Conservation (phyloP, 2,113 vertebrate genomes). For the Bolborhynchus lineola region DNA sequence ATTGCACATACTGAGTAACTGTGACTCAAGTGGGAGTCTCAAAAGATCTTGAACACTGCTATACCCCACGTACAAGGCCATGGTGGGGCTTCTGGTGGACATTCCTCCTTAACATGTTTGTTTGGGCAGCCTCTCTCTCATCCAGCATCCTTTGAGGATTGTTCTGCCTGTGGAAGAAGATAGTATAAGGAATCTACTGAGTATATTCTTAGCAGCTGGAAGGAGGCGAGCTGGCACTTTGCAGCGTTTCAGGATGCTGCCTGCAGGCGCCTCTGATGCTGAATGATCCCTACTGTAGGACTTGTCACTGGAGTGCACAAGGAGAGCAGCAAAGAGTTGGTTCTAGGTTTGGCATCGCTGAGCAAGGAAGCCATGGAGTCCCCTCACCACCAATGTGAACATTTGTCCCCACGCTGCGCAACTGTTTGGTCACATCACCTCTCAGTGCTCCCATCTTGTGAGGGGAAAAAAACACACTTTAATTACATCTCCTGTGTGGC, state of each 20-base stretch:
- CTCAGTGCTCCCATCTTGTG: accelerated
- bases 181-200: neutral
- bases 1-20: accelerated
- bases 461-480: accelerated
- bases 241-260: accelerated
- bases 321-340: neutral
- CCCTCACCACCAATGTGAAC: accelerated
- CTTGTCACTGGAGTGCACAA: accelerated
- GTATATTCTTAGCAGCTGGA: neutral
- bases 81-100: neutral
- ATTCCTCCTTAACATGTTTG: neutral
- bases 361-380: neutral
- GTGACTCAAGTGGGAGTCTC: neutral
- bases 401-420: neutral
- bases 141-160: neutral
- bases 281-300: neutral
- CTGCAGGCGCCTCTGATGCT: neutral
- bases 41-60: neutral
- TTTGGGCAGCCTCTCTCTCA: neutral
- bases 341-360: neutral
- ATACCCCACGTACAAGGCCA: accelerated
- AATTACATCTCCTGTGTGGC: accelerated
- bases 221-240: neutral
- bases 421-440: neutral
- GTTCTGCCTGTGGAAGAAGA: neutral